Conservation (phyloP, 2,888 invertebrate species). For the Xylota sylvarum region DNA sequence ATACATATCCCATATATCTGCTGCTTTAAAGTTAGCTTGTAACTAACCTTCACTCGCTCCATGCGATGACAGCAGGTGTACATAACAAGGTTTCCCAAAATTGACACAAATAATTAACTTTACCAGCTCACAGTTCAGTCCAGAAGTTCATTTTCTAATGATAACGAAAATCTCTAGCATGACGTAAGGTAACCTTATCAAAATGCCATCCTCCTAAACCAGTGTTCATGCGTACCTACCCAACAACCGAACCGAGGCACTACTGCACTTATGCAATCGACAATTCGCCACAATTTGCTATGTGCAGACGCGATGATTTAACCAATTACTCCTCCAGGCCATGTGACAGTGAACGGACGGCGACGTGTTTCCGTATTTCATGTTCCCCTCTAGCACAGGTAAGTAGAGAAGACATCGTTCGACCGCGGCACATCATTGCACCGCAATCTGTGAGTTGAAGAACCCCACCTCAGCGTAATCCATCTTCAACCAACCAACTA, state of each 20-base stretch:
- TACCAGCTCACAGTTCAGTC: too few species aligned
- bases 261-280: constrained; percentile 63
- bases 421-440: constrained; percentile 28
- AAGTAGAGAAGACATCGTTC: background rate
- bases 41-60: too few species aligned
- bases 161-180: background rate
- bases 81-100: too few species aligned
- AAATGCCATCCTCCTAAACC: constrained; percentile 36
- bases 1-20: too few species aligned
- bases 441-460: constrained; percentile 17
- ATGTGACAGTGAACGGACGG: constrained; percentile 65
- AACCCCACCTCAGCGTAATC: constrained; percentile 45
- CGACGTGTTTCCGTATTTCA: constrained; percentile 72
- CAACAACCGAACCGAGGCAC: constrained; percentile 4
- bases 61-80: too few species aligned
- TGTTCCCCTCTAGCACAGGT: constrained; percentile 43
- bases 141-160: too few species aligned
- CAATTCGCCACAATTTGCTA: constrained; percentile 54
- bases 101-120: too few species aligned
- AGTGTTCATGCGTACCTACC: constrained; percentile 31
- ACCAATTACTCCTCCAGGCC: constrained; percentile 68
- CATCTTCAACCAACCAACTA: constrained; percentile 42
- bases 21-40: too few species aligned
- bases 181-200: constrained; percentile 65
- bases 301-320: constrained; percentile 57